Conservation (phyloP, 2,797 vertebrate genomes). For the Linurgus olivaceus region DNA sequence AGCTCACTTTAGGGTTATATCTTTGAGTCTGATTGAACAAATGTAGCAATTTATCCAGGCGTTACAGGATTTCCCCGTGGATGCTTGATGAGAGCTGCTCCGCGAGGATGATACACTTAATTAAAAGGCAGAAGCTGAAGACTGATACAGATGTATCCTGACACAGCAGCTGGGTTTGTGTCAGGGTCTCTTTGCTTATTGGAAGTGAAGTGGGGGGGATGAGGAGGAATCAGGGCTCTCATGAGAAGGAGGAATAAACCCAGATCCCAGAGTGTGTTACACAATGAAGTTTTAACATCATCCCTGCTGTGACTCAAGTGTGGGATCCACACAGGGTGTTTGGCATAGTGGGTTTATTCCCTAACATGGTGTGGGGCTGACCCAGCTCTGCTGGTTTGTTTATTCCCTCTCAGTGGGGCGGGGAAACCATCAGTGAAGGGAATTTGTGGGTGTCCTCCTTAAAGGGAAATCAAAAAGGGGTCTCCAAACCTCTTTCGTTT, state of each 20-base stretch:
- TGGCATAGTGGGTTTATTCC: neutral
- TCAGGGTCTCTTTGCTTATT: constrained; percentile 13
- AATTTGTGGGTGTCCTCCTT: fast-evolving
- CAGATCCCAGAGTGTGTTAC: neutral
- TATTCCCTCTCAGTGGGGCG: fast-evolving
- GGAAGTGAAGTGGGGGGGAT: neutral
- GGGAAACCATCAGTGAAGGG: neutral
- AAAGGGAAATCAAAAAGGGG: fast-evolving
- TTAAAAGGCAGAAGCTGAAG: constrained; percentile 34
- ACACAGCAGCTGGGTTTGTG: constrained; percentile 50
- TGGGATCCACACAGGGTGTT: fast-evolving
- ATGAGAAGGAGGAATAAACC: neutral
- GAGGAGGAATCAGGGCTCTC: neutral
- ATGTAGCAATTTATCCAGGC: constrained; percentile 64
- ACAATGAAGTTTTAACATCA: neutral
- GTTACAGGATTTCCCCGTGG: constrained; percentile 55
- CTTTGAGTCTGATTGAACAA: constrained; percentile 60
- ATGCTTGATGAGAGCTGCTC: constrained; percentile 31
- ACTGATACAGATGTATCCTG: constrained; percentile 46
- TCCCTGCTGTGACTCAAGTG: fast-evolving
- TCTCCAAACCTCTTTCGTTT: neutral
- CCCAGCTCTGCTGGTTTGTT: neutral
- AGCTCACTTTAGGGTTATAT: constrained; percentile 29
- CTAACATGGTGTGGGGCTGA: neutral
- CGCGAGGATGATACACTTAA: constrained; percentile 34